Evolutionary conservation across 2,888 invertebrate species (phyloP).

Genomic region (Liodrosophila aerea): DNA sequence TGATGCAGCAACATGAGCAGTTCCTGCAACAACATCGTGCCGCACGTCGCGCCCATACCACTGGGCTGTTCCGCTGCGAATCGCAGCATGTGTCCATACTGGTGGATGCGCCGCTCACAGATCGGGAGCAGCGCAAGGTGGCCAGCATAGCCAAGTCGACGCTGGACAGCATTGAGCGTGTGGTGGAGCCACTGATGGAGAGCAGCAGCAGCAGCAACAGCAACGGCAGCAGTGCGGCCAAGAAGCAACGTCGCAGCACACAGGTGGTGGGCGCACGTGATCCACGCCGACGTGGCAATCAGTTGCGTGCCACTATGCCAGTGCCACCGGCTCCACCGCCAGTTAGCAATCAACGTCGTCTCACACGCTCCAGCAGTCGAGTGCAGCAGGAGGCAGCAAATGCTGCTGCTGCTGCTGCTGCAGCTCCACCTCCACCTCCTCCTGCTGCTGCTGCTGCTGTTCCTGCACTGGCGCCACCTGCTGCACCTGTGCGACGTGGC

Average conservation of each 20-base stretch:
- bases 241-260: conserved; percentile 17
- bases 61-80: conserved; percentile 44
- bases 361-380: conserved; percentile 44
- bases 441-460: not conserved
- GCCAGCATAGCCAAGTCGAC: conserved; percentile 43
- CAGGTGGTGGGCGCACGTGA: conserved; percentile 15
- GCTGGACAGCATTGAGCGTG: conserved; percentile 44
- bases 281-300: conserved; percentile 39
- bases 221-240: not conserved
- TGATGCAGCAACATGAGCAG: too few relatives aligned
- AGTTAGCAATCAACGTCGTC: conserved; percentile 32
- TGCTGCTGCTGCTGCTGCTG: not conserved
- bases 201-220: not conserved
- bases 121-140: conserved; percentile 42
- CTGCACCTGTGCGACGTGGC: conserved; percentile 2
- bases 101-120: conserved; percentile 47
- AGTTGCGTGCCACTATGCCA: conserved; percentile 55
- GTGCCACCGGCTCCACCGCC: conserved; percentile 14
- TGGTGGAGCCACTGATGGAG: conserved; percentile 33
- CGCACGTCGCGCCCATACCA: conserved; percentile 21
- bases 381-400: not conserved
- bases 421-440: not conserved
- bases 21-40: conserved; percentile 16
- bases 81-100: conserved; percentile 59
- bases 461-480: not conserved